These are phyloP conservation scores for Coelinius sp. DNA, from an alignment of 2,888 invertebrate species.

Conservation along the genomic window DNA sequence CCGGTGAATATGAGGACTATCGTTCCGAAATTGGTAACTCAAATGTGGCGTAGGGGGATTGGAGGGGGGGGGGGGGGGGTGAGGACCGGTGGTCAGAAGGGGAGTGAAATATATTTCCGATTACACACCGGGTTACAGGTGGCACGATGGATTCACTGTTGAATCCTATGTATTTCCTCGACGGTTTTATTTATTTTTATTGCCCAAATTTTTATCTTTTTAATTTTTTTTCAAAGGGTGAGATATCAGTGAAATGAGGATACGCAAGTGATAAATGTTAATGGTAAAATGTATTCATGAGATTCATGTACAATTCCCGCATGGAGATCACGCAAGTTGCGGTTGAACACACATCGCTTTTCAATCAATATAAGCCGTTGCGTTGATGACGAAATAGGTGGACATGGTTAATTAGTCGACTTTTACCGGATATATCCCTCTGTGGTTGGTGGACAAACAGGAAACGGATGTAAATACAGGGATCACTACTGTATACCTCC, in stretches of 20 bases:
- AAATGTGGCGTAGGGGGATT: neutral
- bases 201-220: neutral
- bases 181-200: conserved; percentile 24
- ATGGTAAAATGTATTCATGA: neutral
- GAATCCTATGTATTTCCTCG: conserved; percentile 15
- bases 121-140: conserved; percentile 30
- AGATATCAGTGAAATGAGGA: neutral
- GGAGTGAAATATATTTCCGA: conserved; percentile 27
- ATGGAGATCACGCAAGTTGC: neutral
- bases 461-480: conserved; percentile 50
- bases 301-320: neutral
- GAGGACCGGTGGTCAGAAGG: conserved; percentile 25
- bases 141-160: conserved; percentile 14
- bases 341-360: conserved; percentile 15
- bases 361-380: conserved; percentile 19
- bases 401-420: conserved; percentile 53
- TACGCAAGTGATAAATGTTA: neutral
- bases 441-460: conserved; percentile 40
- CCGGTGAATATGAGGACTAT: neutral
- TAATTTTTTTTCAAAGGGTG: neutral
- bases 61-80: neutral
- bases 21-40: neutral
- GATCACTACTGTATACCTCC: conserved; percentile 28
- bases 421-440: conserved; percentile 48
- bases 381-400: conserved; percentile 23